These are phyloP conservation scores for Neelides folsomi DNA, from an alignment of 2,888 invertebrate genomes.

Conservation along the genomic window DNA sequence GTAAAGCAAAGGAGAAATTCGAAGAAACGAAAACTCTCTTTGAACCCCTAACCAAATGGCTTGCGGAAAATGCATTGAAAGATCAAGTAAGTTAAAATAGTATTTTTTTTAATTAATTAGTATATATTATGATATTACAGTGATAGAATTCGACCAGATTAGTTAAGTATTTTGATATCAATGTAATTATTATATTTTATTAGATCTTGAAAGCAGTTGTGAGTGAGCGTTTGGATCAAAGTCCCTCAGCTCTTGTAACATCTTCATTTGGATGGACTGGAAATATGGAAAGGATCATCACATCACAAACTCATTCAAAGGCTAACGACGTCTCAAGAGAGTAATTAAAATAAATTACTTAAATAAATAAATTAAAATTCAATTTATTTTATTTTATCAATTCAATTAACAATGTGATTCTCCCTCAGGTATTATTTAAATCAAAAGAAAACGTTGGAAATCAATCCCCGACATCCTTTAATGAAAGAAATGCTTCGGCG, in stretches of 20 bases:
- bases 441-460: constrained; percentile 93
- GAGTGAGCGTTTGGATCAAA: constrained; percentile 45
- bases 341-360: constrained; percentile 32
- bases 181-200: constrained; percentile 7
- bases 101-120: neutral
- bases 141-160: constrained; percentile 6
- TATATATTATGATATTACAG: constrained; percentile 6
- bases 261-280: constrained; percentile 50
- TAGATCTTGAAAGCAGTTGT: constrained; percentile 45
- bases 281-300: constrained; percentile 51
- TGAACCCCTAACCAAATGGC: constrained; percentile 83
- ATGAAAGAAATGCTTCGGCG: constrained; percentile 77
- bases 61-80: constrained; percentile 65
- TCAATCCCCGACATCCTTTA: constrained; percentile 93
- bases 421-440: constrained; percentile 57
- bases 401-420: constrained; percentile 7
- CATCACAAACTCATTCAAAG: constrained; percentile 48
- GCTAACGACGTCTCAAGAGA: constrained; percentile 43
- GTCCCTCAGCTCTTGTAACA: constrained; percentile 49
- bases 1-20: constrained; percentile 54
- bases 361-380: neutral
- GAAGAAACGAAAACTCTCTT: constrained; percentile 63
- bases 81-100: constrained; percentile 46
- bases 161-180: constrained; percentile 34
- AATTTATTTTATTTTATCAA: neutral